phyloP scores from a whole-genome alignment of 2,113 vertebrate genomes.

The Argyrosomus japonicus region DNA sequence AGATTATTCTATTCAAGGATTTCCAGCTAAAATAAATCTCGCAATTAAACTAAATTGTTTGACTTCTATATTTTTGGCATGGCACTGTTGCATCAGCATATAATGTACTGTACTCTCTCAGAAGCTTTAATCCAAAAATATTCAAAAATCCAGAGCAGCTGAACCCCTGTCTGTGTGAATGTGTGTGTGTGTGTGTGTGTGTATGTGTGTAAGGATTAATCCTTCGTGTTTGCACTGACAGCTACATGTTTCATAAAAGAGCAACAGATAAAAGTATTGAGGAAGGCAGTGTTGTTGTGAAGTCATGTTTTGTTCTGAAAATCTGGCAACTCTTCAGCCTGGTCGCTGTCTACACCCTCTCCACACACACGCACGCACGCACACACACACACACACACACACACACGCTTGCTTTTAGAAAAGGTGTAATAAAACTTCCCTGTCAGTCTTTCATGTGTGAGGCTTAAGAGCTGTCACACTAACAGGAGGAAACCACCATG shows the following conservation, averaged over 20 bases:
- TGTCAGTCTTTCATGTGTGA: constrained; percentile 76
- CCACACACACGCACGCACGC: constrained; percentile 20
- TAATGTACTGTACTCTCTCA: neutral
- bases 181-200: constrained; percentile 10
- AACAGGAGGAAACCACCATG: constrained; percentile 64
- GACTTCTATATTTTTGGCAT: neutral
- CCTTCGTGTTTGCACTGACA: constrained; percentile 39
- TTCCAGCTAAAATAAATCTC: neutral
- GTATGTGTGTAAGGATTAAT: constrained; percentile 46
- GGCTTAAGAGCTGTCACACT: constrained; percentile 74
- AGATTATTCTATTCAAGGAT: neutral
- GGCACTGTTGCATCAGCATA: neutral
- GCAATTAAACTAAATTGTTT: neutral
- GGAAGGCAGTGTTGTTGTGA: constrained; percentile 52
- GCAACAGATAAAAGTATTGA: constrained; percentile 44
- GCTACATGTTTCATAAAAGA: constrained; percentile 38
- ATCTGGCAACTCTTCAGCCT: constrained; percentile 50
- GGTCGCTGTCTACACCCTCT: constrained; percentile 66
- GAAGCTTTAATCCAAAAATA: neutral
- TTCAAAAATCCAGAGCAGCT: constrained; percentile 6
- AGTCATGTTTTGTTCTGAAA: constrained; percentile 64
- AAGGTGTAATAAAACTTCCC: constrained; percentile 72
- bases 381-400: constrained; percentile 25
- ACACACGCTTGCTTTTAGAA: constrained; percentile 40
- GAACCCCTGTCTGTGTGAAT: constrained; percentile 20